phyloP scores from a whole-genome alignment of 2,888 invertebrate genomes.

The Pyrocoelia pectoralis region DNA sequence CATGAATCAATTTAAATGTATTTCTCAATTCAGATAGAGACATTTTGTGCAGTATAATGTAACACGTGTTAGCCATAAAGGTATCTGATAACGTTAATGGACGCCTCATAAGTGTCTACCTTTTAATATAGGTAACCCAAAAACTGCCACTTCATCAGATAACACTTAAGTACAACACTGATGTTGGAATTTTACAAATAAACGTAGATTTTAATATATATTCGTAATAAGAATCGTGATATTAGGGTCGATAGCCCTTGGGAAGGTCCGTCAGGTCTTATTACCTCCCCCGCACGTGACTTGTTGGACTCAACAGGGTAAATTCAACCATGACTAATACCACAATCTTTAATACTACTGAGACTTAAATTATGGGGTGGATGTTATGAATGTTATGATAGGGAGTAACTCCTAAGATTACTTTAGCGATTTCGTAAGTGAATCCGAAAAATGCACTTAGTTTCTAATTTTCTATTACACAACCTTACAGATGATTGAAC shows the following conservation, averaged over 20 bases:
- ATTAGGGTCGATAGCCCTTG: conserved; percentile 28
- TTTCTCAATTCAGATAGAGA: conserved; percentile 24
- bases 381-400: conserved; percentile 24
- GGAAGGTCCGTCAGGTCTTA: conserved; percentile 43
- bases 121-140: conserved; percentile 16
- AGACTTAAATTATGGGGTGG: conserved; percentile 25
- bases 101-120: conserved; percentile 35
- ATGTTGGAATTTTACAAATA: conserved; percentile 16
- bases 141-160: conserved; percentile 7
- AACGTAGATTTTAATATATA: conserved; percentile 39
- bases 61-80: conserved; percentile 33
- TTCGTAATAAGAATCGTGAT: conserved; percentile 33
- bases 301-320: conserved; percentile 31
- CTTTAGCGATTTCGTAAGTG: background rate
- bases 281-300: conserved; percentile 43
- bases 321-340: conserved; percentile 40
- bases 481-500: no score
- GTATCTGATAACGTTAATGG: conserved; percentile 38
- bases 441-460: background rate
- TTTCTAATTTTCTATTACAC: no score
- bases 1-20: conserved; percentile 29
- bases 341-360: conserved; percentile 34
- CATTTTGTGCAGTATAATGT: conserved; percentile 29
- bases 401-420: background rate
- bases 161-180: conserved; percentile 1